A percentile compares a stretch with the other conserved stretches of the same genome.
These are phyloP conservation scores for Thysanoteuthis rhombus DNA, from an alignment of 2,888 invertebrate species.

Conservation along the genomic window DNA sequence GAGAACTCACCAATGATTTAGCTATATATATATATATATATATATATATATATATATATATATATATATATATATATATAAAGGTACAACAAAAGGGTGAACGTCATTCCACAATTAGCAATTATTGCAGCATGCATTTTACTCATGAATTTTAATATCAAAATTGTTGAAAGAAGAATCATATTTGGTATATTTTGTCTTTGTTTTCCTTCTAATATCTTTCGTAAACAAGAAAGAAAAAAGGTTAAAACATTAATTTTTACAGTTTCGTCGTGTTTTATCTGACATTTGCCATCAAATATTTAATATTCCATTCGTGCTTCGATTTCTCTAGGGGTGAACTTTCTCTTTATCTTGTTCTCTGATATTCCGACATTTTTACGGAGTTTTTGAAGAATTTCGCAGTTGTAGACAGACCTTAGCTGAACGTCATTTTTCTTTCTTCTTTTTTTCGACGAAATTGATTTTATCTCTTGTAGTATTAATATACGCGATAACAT, in stretches of 20 bases:
- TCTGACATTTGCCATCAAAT: slow-evolving; percentile 12
- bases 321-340: slow-evolving; percentile 12
- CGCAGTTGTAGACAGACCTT: neutral
- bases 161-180: neutral
- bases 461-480: slow-evolving; percentile 12
- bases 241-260: neutral
- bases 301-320: slow-evolving; percentile 12
- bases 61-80: neutral
- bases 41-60: neutral
- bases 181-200: neutral
- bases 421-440: neutral
- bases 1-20: neutral
- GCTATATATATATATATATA: neutral
- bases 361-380: neutral
- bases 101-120: neutral
- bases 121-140: neutral
- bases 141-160: neutral
- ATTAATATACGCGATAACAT: neutral
- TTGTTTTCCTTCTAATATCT: neutral
- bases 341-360: neutral
- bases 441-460: neutral
- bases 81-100: neutral
- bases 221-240: neutral
- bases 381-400: neutral
- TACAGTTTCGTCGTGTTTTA: neutral